Evolutionary conservation across 2,113 vertebrate genomes (phyloP).

Genomic region (Ammodytes dubius): DNA sequence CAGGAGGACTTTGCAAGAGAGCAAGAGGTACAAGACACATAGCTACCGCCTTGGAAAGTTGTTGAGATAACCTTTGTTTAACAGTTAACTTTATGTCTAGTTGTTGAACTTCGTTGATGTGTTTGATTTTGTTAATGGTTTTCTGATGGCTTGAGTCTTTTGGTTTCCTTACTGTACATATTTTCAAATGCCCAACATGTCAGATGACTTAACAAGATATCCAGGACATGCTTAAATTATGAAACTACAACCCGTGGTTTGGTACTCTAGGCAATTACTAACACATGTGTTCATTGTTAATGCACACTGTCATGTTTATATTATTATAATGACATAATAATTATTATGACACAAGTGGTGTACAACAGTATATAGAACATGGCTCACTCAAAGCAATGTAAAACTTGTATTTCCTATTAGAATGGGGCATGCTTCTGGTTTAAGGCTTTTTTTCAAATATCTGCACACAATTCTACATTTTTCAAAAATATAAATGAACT

Average conservation of each 20-base stretch:
- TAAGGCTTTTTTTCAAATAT: too few relatives aligned
- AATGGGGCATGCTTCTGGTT: too few relatives aligned
- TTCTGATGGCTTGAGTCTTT: not conserved
- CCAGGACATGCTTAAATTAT: not conserved
- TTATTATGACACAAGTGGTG: too few relatives aligned
- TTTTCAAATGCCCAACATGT: not conserved
- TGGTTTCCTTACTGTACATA: not conserved
- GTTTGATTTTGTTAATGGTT: not conserved
- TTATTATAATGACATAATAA: not conserved
- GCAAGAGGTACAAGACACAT: slow-evolving; percentile 79
- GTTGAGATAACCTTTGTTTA: not conserved
- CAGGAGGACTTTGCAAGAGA: slow-evolving; percentile 86
- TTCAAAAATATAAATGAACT: not conserved
- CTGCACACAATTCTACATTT: too few relatives aligned
- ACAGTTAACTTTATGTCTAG: not conserved
- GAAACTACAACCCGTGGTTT: not conserved
- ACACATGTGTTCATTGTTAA: not conserved
- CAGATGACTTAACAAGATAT: not conserved
- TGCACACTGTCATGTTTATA: not conserved
- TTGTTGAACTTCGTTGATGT: not conserved
- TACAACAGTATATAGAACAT: too few relatives aligned
- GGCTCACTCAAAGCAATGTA: too few relatives aligned
- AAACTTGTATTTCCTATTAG: too few relatives aligned
- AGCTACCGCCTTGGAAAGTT: not conserved
- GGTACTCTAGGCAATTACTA: not conserved